Base-by-base conservation (phyloP, 2,888 invertebrate species). In the Seladonia tumulorum region DNA sequence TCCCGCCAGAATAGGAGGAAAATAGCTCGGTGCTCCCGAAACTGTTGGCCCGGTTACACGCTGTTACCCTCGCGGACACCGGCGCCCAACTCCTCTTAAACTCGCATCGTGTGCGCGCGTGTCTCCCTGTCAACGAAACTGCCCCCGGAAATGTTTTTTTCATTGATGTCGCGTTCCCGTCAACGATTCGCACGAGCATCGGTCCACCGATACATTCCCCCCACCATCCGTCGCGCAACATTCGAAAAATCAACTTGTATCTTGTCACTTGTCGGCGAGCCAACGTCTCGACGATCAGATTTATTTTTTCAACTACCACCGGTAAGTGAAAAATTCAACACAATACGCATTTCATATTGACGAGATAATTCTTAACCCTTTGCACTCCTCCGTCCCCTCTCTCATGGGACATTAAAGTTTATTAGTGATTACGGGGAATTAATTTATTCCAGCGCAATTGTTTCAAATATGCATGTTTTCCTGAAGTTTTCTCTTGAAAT, bases 41-140 rank as follows among this genome's bases (percentile, higher is more conserved):
- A 85, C 76, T 68, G 66, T 79, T 53, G 76, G 76, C 76, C 73
- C 76, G 35, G 73, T 83, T 77, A 74, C 80, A 80, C 79, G 63
- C 74, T 79, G 80, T 80, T 83, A 80, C 72, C 77, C 73, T 71
- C 76, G 76, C 49, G 39, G 45, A 79, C 60, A 72, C 74, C 70
- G 47, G 60, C 60, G 53, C 16, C n/a, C 70, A 16, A 72, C 47
- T 53, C 71, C 66, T 73, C 71, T 76, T 22, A 42, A 77, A 53
- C 74, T 84, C 71, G 14, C 60, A 25, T n/a, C 84, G 42, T 70
- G 78, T 57, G 14, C 71, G 57, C 25, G 35, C 74, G 25, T 75
- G 68, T 22, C 29, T 39, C 74, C 45, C 39, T 25, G 29, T 47
- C 49, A 29, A 57, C 63, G n/a, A 25, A 53, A 25, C 25, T 73